These are phyloP conservation scores for Taxidea taxus DNA, from an alignment of 2,113 vertebrate genomes.

Conservation along the genomic window DNA sequence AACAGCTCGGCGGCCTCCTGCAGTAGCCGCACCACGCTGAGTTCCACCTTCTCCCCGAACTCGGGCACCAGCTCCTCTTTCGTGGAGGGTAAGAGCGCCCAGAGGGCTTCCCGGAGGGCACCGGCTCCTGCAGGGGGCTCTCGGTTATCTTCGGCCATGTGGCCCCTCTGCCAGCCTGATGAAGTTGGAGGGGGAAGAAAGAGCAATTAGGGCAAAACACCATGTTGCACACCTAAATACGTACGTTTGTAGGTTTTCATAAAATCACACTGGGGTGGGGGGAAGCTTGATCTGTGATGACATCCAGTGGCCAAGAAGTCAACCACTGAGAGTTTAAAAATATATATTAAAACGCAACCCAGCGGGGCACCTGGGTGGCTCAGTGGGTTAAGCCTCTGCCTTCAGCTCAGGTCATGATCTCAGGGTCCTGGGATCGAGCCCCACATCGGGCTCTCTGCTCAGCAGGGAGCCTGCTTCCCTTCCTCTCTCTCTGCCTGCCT, in stretches of 20 bases:
- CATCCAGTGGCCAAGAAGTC: neutral
- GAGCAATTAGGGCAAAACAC: neutral
- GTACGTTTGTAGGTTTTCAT: neutral
- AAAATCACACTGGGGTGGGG: neutral
- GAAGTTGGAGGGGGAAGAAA: neutral
- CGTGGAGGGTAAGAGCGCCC: conserved; percentile 77
- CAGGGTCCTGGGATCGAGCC: too few relatives aligned
- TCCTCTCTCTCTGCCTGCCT: too few relatives aligned
- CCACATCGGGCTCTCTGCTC: too few relatives aligned
- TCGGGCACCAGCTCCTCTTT: conserved; percentile 80
- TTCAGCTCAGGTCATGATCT: too few relatives aligned
- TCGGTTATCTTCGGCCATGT: neutral
- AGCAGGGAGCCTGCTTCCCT: too few relatives aligned
- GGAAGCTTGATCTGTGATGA: neutral
- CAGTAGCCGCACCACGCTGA: conserved; percentile 79
- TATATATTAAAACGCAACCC: neutral
- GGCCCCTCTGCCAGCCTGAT: neutral
- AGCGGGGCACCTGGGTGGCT: too few relatives aligned
- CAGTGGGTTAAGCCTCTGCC: too few relatives aligned
- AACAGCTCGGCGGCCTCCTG: conserved; percentile 78
- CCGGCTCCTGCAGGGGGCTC: neutral
- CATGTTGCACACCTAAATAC: too few relatives aligned
- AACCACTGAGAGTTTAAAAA: neutral
- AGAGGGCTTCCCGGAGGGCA: conserved; percentile 79
- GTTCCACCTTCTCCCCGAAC: conserved; percentile 82